Evolutionary conservation across 2,113 vertebrate species (phyloP).

Genomic region (Scomber scombrus): DNA sequence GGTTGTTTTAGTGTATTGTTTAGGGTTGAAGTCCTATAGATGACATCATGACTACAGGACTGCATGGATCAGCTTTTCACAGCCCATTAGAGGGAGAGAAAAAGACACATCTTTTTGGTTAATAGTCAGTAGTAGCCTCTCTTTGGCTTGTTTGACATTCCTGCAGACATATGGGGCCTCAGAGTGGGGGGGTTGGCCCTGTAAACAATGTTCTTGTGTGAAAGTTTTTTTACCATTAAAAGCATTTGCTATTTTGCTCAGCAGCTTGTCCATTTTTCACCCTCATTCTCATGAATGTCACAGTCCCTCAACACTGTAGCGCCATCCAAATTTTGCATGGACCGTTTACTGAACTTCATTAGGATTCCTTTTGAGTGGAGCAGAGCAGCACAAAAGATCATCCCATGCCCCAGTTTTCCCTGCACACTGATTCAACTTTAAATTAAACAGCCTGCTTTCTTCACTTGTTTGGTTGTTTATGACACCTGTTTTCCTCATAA

Average conservation of each 20-base stretch:
- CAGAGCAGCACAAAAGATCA: not conserved
- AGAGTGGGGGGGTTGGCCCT: not conserved
- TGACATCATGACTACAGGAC: constrained; percentile 44
- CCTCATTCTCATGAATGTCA: not conserved
- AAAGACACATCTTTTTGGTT: constrained; percentile 22
- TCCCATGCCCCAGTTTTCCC: not conserved
- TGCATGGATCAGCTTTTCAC: constrained; percentile 62
- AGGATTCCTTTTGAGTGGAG: constrained; percentile 46
- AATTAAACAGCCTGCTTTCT: not conserved
- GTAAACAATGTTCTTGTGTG: constrained; percentile 44
- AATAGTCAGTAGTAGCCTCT: constrained; percentile 30
- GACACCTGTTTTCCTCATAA: not conserved
- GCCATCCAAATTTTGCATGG: not conserved
- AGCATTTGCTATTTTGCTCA: constrained; percentile 3
- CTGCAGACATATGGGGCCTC: constrained; percentile 60
- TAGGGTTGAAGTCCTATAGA: constrained; percentile 51
- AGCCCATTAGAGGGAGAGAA: not conserved
- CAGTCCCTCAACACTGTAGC: not conserved
- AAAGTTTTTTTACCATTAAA: constrained; percentile 27
- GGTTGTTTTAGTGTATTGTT: constrained; percentile 23
- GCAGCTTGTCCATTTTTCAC: not conserved
- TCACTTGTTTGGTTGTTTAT: not conserved
- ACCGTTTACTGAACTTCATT: constrained; percentile 53
- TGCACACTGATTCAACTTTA: not conserved
- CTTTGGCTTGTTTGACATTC: constrained; percentile 59